Conservation (phyloP, 2,888 invertebrate genomes). For the Plagodis dolabraria region DNA sequence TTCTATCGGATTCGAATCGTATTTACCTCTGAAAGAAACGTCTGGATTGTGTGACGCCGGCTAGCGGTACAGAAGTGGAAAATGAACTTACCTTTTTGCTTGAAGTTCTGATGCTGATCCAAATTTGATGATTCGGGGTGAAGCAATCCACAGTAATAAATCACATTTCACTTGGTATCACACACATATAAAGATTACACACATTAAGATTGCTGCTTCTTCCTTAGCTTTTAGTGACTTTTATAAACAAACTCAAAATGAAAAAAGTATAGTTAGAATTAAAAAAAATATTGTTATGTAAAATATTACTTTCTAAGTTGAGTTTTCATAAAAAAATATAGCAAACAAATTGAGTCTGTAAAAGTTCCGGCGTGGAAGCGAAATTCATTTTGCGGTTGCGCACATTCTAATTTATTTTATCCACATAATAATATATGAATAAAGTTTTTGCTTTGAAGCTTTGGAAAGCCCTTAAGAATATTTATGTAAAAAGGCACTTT, state of each 20-base stretch:
- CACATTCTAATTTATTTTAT: background rate
- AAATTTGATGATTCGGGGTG: too few relatives aligned
- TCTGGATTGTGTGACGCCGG: conserved; percentile 49
- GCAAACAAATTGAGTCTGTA: background rate
- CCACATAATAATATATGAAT: background rate
- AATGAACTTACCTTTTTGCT: conserved; percentile 20
- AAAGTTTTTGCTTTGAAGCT: background rate
- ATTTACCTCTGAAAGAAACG: conserved; percentile 65
- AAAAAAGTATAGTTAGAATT: too few relatives aligned
- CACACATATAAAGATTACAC: too few relatives aligned
- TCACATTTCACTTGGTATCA: too few relatives aligned
- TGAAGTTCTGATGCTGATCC: too few relatives aligned
- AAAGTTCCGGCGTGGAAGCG: background rate
- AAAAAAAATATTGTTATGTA: too few relatives aligned
- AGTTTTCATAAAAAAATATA: background rate
- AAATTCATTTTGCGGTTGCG: background rate
- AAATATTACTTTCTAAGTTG: too few relatives aligned
- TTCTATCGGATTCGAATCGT: conserved; percentile 64
- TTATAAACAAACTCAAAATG: too few relatives aligned
- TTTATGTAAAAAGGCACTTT: background rate
- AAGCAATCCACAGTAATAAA: too few relatives aligned
- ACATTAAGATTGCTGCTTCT: too few relatives aligned
- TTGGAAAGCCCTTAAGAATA: background rate
- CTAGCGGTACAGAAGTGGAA: conserved; percentile 46
- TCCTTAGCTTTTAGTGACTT: too few relatives aligned